Percentiles rank a stretch among this genome's conserved stretches.
Evolutionary conservation across 2,113 vertebrate species (phyloP).

Genomic region (Rhegmatorhina hoffmannsi): DNA sequence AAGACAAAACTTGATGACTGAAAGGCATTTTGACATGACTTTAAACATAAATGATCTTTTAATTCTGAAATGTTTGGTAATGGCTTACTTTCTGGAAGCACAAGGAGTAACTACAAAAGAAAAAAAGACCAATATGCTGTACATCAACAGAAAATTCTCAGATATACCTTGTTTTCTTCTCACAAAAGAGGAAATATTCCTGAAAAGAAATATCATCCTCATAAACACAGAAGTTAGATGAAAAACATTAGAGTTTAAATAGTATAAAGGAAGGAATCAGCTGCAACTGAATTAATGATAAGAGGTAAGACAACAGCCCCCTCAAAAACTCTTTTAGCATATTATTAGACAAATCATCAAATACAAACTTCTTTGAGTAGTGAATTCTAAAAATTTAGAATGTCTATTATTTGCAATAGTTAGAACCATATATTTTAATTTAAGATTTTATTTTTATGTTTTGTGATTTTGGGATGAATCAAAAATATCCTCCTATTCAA

Average conservation of each 20-base stretch:
- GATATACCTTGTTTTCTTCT: neutral
- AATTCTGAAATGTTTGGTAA: slow-evolving; percentile 12
- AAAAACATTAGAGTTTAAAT: neutral
- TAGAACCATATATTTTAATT: neutral
- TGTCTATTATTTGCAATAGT: neutral
- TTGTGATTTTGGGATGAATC: neutral
- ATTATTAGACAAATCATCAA: slow-evolving; percentile 30
- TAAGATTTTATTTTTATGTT: neutral
- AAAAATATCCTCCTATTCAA: slow-evolving; percentile 32
- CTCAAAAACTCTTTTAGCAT: slow-evolving; percentile 6
- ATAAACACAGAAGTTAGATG: neutral
- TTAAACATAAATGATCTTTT: slow-evolving; percentile 40
- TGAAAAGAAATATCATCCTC: neutral
- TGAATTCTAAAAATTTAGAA: neutral
- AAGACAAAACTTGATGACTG: slow-evolving; percentile 11
- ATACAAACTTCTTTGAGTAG: slow-evolving; percentile 21
- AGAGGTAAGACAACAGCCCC: slow-evolving; percentile 15
- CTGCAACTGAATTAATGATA: neutral
- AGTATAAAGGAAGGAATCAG: neutral
- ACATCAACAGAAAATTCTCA: neutral
- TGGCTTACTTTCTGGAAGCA: neutral
- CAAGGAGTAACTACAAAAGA: neutral
- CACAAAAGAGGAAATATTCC: neutral
- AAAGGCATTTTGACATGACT: slow-evolving; percentile 31
- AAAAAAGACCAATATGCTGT: neutral